Percentiles rank a stretch among this genome's conserved stretches.
Evolutionary conservation across 2,113 vertebrate genomes (phyloP).

Genomic region (Petromus typicus): DNA sequence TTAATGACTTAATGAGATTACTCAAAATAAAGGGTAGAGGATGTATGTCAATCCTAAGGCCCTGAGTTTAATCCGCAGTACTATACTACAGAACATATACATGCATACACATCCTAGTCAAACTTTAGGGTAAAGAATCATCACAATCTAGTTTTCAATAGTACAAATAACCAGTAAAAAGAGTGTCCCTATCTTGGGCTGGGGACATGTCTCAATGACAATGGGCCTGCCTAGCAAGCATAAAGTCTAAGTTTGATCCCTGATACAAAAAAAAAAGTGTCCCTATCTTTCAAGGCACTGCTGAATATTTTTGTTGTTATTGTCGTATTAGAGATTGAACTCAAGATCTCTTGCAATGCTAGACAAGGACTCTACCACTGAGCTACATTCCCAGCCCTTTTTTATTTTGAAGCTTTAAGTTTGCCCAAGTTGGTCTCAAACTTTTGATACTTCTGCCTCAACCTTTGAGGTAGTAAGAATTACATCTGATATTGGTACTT

Average conservation of each 20-base stretch:
- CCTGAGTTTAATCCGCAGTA: background rate
- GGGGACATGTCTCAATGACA: background rate
- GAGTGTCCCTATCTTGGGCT: background rate
- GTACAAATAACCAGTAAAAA: background rate
- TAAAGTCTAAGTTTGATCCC: background rate
- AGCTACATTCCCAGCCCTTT: background rate
- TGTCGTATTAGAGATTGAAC: background rate
- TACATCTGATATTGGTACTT: background rate
- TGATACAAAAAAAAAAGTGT: background rate
- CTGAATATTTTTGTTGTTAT: background rate
- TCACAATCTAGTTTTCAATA: background rate
- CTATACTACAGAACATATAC: background rate
- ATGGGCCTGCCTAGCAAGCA: background rate
- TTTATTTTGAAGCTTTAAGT: background rate
- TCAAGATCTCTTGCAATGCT: background rate
- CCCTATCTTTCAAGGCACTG: background rate
- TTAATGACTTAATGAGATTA: too few species aligned
- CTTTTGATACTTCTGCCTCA: background rate
- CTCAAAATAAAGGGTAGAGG: too few species aligned
- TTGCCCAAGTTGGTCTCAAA: background rate
- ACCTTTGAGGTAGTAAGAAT: background rate
- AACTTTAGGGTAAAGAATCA: background rate
- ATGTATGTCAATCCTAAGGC: too few species aligned
- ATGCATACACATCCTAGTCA: background rate
- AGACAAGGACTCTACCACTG: background rate